Percentiles rank a stretch among this genome's conserved stretches.
Evolutionary conservation across 1,140 invertebrate species (phyloP).

Genomic region (Halyomorpha halys): DNA sequence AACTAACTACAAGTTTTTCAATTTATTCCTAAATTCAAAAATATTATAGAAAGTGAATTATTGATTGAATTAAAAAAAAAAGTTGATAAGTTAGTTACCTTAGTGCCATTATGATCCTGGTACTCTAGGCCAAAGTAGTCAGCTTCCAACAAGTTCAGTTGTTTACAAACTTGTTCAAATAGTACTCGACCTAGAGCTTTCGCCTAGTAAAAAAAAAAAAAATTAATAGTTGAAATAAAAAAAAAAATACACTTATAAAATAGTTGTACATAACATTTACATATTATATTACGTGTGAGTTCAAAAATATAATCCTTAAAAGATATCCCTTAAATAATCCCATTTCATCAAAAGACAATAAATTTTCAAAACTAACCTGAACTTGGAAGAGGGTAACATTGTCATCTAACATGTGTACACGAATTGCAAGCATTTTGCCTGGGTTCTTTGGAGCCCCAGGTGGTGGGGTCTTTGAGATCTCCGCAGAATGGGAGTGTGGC

Average conservation of each 20-base stretch:
- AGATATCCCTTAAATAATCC: no score
- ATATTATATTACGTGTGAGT: no score
- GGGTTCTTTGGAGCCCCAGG: conserved; percentile 39
- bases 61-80: no score
- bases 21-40: no score
- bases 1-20: no score
- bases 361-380: conserved; percentile 47
- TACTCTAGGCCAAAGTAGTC: conserved; percentile 99
- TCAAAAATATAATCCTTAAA: no score
- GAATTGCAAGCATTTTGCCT: conserved; percentile 75
- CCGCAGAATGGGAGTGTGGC: conserved; percentile 70
- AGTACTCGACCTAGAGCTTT: conserved; percentile 86
- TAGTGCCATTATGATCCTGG: conserved; percentile 69
- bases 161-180: conserved; percentile 93
- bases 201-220: conserved; percentile 59
- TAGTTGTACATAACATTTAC: no score
- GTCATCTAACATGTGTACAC: conserved; percentile 81
- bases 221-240: not conserved
- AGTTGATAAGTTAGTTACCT: conserved; percentile 44
- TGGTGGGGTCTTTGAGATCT: conserved; percentile 27
- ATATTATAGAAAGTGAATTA: no score
- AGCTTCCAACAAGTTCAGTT: conserved; percentile 88
- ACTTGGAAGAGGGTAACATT: conserved; percentile 82
- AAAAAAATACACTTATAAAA: no score
- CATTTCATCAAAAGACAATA: not conserved